These are phyloP conservation scores for Melanostoma scalare DNA, from an alignment of 2,888 invertebrate genomes.

Conservation along the genomic window DNA sequence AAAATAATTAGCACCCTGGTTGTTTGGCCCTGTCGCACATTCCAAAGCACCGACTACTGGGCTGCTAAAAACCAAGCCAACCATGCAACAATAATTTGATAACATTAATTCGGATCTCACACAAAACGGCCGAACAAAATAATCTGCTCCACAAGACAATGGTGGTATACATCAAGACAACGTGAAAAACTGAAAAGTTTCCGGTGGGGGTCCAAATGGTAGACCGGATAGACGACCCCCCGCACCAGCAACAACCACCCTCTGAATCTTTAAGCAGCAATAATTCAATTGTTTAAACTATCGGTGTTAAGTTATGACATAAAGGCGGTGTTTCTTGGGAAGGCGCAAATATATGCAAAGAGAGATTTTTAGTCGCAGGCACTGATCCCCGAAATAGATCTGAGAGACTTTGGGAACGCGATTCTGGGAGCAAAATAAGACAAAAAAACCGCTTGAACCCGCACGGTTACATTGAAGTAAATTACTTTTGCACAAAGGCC, in stretches of 20 bases:
- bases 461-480: slow-evolving; percentile 47
- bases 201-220: slow-evolving; percentile 39
- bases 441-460: slow-evolving; percentile 31
- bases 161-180: slow-evolving; percentile 22
- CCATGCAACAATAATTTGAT: slow-evolving; percentile 72
- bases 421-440: not conserved
- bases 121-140: slow-evolving; percentile 61
- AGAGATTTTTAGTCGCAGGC: slow-evolving; percentile 8
- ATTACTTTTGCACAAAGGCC: slow-evolving; percentile 64
- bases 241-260: not conserved
- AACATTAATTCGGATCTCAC: slow-evolving; percentile 68
- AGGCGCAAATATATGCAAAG: slow-evolving; percentile 43
- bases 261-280: slow-evolving; percentile 14
- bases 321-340: slow-evolving; percentile 24
- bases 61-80: slow-evolving; percentile 40
- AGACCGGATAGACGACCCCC: not conserved
- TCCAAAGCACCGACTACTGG: slow-evolving; percentile 10
- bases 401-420: slow-evolving; percentile 28
- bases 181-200: slow-evolving; percentile 45
- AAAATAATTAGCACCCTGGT: slow-evolving; percentile 69
- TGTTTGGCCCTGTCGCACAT: slow-evolving; percentile 39
- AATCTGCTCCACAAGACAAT: slow-evolving; percentile 60
- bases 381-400: slow-evolving; percentile 59
- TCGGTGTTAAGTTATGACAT: slow-evolving; percentile 67
- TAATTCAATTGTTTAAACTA: slow-evolving; percentile 68